These are phyloP conservation scores for Volucella inanis DNA, from an alignment of 2,888 invertebrate genomes.

Conservation along the genomic window DNA sequence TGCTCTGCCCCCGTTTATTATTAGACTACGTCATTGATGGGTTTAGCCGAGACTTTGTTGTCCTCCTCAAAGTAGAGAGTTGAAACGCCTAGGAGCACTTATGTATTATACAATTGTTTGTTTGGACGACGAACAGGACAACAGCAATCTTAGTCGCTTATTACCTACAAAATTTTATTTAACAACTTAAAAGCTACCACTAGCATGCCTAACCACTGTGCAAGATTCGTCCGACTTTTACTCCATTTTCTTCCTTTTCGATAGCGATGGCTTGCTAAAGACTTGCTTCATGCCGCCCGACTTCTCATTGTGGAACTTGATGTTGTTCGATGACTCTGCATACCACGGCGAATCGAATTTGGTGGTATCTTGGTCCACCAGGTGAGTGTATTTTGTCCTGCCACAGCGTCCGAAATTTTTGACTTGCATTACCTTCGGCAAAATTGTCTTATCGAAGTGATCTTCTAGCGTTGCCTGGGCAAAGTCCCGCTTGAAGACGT, in stretches of 20 bases:
- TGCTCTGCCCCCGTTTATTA: too few relatives aligned
- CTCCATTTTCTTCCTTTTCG: slow-evolving; percentile 82
- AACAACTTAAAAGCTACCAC: slow-evolving; percentile 1
- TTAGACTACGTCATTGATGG: too few relatives aligned
- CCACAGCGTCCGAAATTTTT: slow-evolving; percentile 99
- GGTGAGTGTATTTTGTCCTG: slow-evolving; percentile 98
- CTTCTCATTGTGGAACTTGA: slow-evolving; percentile 93
- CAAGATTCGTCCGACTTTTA: slow-evolving; percentile 33
- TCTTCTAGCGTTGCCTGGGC: slow-evolving; percentile 98
- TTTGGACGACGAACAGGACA: too few relatives aligned
- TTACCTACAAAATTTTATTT: slow-evolving; percentile 22
- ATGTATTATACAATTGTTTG: too few relatives aligned
- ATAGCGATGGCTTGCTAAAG: slow-evolving; percentile 92
- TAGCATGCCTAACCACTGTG: neutral
- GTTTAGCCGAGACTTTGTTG: too few relatives aligned
- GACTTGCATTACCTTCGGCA: slow-evolving; percentile 99
- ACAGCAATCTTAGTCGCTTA: too few relatives aligned
- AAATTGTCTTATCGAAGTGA: slow-evolving; percentile 98
- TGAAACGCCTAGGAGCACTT: too few relatives aligned
- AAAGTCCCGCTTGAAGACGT: slow-evolving; percentile 95
- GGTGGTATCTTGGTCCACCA: slow-evolving; percentile 99
- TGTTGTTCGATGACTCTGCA: slow-evolving; percentile 93
- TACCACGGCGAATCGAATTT: slow-evolving; percentile 99
- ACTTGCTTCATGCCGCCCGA: slow-evolving; percentile 96
- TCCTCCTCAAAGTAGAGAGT: too few relatives aligned